phyloP scores from a whole-genome alignment of 2,113 vertebrate species.

The Macquaria ambigua region DNA sequence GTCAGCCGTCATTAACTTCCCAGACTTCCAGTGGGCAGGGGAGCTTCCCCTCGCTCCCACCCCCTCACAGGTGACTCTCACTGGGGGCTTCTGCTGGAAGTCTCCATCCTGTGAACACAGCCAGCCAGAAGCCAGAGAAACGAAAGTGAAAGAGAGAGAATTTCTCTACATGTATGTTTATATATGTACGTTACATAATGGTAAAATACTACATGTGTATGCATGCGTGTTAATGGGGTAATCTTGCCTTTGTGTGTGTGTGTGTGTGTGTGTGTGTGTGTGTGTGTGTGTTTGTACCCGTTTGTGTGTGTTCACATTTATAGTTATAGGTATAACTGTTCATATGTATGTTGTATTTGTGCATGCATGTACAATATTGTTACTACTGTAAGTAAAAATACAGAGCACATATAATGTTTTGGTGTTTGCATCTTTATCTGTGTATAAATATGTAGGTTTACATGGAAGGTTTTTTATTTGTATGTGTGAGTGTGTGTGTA shows the following conservation, averaged over 20 bases:
- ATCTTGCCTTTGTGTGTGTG: not conserved
- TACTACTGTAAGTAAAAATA: not conserved
- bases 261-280: too few species aligned
- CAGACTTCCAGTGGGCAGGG: slow-evolving; percentile 66
- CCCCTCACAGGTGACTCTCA: slow-evolving; percentile 76
- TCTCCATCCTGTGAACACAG: slow-evolving; percentile 68
- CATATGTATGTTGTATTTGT: not conserved
- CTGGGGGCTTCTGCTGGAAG: slow-evolving; percentile 54
- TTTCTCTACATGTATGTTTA: slow-evolving; percentile 35
- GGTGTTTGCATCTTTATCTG: slow-evolving; percentile 11
- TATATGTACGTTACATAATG: slow-evolving; percentile 53
- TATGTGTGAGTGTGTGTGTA: slow-evolving; percentile 14
- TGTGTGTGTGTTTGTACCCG: not conserved
- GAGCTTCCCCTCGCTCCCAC: slow-evolving; percentile 55
- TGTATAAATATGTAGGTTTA: slow-evolving; percentile 71
- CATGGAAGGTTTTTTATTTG: slow-evolving; percentile 76
- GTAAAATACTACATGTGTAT: slow-evolving; percentile 42
- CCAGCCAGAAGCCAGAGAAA: slow-evolving; percentile 60
- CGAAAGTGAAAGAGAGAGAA: slow-evolving; percentile 38
- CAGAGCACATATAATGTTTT: not conserved
- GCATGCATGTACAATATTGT: not conserved
- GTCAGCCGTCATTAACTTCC: slow-evolving; percentile 75
- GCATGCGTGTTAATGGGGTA: not conserved
- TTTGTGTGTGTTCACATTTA: not conserved
- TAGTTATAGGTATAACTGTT: not conserved